These are phyloP conservation scores for Bothrops jararaca DNA, from an alignment of 2,113 vertebrate genomes.

Conservation along the genomic window DNA sequence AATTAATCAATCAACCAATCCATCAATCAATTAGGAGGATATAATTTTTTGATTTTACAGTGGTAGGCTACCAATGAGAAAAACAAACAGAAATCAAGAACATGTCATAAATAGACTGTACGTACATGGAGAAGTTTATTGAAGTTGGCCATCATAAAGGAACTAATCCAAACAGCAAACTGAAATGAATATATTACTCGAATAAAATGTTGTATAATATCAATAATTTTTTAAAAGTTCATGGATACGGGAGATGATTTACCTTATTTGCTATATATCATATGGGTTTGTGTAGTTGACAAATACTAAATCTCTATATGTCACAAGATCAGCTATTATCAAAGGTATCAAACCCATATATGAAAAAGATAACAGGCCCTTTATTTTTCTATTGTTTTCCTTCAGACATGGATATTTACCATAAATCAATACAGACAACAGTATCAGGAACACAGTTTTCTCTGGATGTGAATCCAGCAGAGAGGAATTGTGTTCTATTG, in stretches of 20 bases:
- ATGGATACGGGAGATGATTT: not conserved
- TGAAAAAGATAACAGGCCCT: not conserved
- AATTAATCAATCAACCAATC: not conserved
- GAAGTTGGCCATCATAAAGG: not conserved
- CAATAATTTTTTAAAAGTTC: not conserved
- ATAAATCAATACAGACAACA: not conserved
- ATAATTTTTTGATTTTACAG: constrained; percentile 49
- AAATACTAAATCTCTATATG: not conserved
- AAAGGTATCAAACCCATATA: not conserved
- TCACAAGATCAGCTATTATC: not conserved
- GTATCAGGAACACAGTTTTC: not conserved
- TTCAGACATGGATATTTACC: not conserved
- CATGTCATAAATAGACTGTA: not conserved
- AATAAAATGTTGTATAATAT: constrained; percentile 2
- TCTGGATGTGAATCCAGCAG: not conserved
- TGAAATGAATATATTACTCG: fast-evolving
- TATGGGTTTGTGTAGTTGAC: not conserved
- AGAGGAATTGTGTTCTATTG: not conserved
- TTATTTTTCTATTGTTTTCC: not conserved
- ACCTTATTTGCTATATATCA: too few species aligned
- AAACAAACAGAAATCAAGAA: constrained; percentile 28
- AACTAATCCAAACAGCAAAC: not conserved
- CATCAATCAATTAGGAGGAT: not conserved
- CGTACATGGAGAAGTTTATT: not conserved
- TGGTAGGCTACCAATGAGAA: constrained; percentile 23